These are phyloP conservation scores for Polyommatus iphigenia DNA, from an alignment of 2,888 invertebrate genomes.

Conservation along the genomic window DNA sequence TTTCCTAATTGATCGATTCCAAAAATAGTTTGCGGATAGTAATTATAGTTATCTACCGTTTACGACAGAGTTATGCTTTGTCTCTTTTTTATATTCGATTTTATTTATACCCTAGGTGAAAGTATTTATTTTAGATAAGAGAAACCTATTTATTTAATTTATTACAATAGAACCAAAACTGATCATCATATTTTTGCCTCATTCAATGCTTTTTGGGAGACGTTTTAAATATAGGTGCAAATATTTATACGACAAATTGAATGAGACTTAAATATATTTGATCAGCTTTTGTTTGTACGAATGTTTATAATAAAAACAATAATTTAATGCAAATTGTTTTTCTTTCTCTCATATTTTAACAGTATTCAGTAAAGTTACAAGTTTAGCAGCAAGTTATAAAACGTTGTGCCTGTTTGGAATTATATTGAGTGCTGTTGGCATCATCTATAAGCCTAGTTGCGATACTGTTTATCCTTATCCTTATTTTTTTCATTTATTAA, in stretches of 20 bases:
- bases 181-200: conserved; percentile 55
- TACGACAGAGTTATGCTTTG: conserved; percentile 37
- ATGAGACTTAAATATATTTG: conserved; percentile 55
- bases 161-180: conserved; percentile 45
- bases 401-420: not conserved
- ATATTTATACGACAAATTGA: conserved; percentile 62
- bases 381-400: not conserved
- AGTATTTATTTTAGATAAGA: conserved; percentile 45
- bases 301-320: conserved; percentile 37
- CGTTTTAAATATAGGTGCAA: conserved; percentile 75
- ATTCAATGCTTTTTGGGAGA: conserved; percentile 64
- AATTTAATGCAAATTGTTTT: conserved; percentile 22
- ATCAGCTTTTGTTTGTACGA: conserved; percentile 36
- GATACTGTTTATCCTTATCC: no score
- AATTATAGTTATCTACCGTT: conserved; percentile 39
- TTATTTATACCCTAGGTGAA: conserved; percentile 58
- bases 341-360: not conserved
- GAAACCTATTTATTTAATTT: conserved; percentile 64
- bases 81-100: conserved; percentile 38
- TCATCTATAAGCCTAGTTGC: no score
- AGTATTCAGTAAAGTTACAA: not conserved
- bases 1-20: conserved; percentile 26
- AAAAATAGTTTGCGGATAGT: conserved; percentile 35
- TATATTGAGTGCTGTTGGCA: not conserved
- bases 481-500: no score